Percentiles rank a stretch among this genome's conserved stretches.
These are phyloP conservation scores for Gastrophryne carolinensis DNA, from an alignment of 2,797 vertebrate species.

Conservation along the genomic window DNA sequence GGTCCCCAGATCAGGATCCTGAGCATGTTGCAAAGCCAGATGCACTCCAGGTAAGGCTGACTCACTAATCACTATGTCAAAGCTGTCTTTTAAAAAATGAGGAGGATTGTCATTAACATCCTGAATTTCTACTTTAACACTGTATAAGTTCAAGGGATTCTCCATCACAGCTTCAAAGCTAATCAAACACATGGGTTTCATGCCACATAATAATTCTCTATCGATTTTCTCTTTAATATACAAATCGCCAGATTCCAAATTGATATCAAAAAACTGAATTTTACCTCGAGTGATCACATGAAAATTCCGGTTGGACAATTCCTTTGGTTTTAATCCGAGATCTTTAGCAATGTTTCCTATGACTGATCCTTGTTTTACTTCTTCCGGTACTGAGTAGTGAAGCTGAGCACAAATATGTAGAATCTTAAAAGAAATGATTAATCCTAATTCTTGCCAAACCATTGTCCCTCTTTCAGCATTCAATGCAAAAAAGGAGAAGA, in stretches of 20 bases:
- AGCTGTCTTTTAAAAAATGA: constrained; percentile 52
- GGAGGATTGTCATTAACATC: constrained; percentile 64
- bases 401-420: constrained; percentile 51
- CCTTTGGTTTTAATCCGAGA: constrained; percentile 48
- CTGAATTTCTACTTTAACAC: constrained; percentile 59
- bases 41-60: constrained; percentile 58
- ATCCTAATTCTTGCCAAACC: constrained; percentile 8
- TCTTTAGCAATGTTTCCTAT: constrained; percentile 62
- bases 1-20: constrained; percentile 57
- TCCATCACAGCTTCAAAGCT: constrained; percentile 68
- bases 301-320: constrained; percentile 53
- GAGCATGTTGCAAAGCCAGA: constrained; percentile 59
- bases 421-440: neutral
- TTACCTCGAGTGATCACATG: constrained; percentile 36
- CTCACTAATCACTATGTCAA: constrained; percentile 58
- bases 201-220: constrained; percentile 73
- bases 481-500: neutral
- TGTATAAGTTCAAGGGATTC: constrained; percentile 56
- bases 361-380: constrained; percentile 53
- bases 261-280: constrained; percentile 72
- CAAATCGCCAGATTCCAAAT: constrained; percentile 64
- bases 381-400: constrained; percentile 12
- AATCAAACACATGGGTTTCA: constrained; percentile 62
- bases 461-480: neutral
- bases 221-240: constrained; percentile 71